These are phyloP conservation scores for Solenodon paradoxus DNA, from an alignment of 2,113 vertebrate genomes.

Conservation along the genomic window DNA sequence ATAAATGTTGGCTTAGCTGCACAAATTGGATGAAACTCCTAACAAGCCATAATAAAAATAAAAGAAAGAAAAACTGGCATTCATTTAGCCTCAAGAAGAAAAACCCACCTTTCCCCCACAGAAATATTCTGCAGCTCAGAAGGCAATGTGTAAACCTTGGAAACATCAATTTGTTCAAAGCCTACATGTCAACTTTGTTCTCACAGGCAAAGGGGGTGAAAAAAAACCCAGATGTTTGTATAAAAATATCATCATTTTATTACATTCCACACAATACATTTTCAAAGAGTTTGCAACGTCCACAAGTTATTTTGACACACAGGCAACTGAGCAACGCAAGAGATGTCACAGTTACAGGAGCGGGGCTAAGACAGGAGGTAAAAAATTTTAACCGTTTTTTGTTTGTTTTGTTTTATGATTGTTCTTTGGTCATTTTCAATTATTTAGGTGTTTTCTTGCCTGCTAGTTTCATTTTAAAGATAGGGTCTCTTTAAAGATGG, in stretches of 20 bases:
- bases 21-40: conserved; percentile 76
- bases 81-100: conserved; percentile 54
- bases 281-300: conserved; percentile 91
- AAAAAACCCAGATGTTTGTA: conserved; percentile 86
- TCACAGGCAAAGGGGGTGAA: conserved; percentile 71
- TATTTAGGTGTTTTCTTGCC: conserved; percentile 65
- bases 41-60: conserved; percentile 75
- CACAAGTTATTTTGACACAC: conserved; percentile 91
- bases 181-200: conserved; percentile 54
- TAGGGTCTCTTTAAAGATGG: conserved; percentile 54
- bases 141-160: conserved; percentile 34
- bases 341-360: conserved; percentile 77
- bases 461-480: conserved; percentile 75
- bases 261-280: conserved; percentile 96
- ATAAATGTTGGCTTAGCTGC: conserved; percentile 79
- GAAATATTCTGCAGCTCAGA: conserved; percentile 43
- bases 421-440: conserved; percentile 82
- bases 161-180: conserved; percentile 65
- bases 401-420: conserved; percentile 73
- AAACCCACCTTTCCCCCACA: conserved; percentile 56
- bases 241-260: conserved; percentile 99
- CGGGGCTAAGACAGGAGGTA: conserved; percentile 78
- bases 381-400: conserved; percentile 80
- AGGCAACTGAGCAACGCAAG: conserved; percentile 86
- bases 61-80: conserved; percentile 66